Base-by-base conservation (phyloP, 2,797 vertebrate species). In the Mallotus villosus region DNA sequence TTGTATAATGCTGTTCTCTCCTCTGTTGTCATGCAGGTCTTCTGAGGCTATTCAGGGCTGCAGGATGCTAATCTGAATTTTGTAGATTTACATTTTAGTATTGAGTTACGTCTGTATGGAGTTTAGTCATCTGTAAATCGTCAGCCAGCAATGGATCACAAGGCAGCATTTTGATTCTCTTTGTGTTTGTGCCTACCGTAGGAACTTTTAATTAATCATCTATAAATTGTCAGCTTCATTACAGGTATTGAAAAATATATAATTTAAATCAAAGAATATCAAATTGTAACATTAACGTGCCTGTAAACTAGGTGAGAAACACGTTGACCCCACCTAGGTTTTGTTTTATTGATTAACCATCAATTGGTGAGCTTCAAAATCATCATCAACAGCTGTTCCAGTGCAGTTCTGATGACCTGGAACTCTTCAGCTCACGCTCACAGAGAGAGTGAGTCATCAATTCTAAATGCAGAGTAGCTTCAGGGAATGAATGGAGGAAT, bases 1-100 rank as follows among this genome's bases (percentile, higher is more conserved):
- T 34, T 34, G 5, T 34, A 5, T 55, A 2, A 0, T 17, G 51
- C 51, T 55, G 51, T 55, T 55, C 81, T 87, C 17, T 55, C 11
- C 81, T 86, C 81, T 85, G 37, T 41, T 41, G 9, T 41, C 37
- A 41, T 41, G 9, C 37, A 9, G 7, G 41, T 14, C 73, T 68
- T 22, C 78, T 87, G 82, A 87, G 83, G 84, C 41, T 84, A 78
- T 80, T 67, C 72, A 72, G 85, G 83, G 86, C 82, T 83, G 80
- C 86, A 88, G 76, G 17, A 49, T 78, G 74, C 71, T 83, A 8
- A 2, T 46, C 41, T 11, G 41, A 46, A 12, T 46, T 12, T 46
- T 14, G 41, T 46, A 14, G 41, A 46, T 46, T 12, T 12, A 2
- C 14, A 46, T 46, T 46, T 41, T 46, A 46, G 41, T 12, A 2